A percentile compares a stretch with the other conserved stretches of the same genome.
Evolutionary conservation across 2,113 vertebrate species (phyloP).

Genomic region (Nesospiza acunhae): DNA sequence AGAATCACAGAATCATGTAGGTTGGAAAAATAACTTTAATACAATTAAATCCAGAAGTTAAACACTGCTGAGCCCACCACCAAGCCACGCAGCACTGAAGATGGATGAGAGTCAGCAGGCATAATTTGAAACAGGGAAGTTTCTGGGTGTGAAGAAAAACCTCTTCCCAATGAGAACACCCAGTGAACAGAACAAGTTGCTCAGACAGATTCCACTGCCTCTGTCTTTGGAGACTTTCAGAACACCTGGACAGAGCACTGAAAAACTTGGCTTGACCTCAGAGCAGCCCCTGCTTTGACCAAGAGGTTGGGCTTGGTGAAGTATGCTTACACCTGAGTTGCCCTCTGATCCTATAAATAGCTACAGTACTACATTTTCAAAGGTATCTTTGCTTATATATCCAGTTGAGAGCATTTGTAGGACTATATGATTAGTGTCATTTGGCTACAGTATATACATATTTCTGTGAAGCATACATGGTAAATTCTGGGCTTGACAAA

Average conservation of each 20-base stretch:
- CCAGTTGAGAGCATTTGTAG: not conserved
- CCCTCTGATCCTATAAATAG: not conserved
- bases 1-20: not conserved
- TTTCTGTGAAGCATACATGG: not conserved
- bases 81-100: fast-evolving
- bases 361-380: not conserved
- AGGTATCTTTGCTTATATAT: not conserved
- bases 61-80: not conserved
- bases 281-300: not conserved
- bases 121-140: not conserved
- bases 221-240: not conserved
- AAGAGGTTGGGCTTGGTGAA: not conserved
- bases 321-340: not conserved
- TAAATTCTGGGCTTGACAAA: not conserved
- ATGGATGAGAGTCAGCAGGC: fast-evolving
- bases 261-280: not conserved
- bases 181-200: fast-evolving
- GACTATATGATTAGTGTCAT: not conserved
- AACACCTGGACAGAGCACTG: not conserved
- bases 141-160: not conserved
- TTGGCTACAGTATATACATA: not conserved
- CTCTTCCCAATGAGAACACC: not conserved
- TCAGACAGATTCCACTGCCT: not conserved
- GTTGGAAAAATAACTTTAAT: not conserved
- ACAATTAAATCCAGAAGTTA: not conserved